Conservation (phyloP, 2,888 invertebrate species). For the Drosophila setosimentum region DNA sequence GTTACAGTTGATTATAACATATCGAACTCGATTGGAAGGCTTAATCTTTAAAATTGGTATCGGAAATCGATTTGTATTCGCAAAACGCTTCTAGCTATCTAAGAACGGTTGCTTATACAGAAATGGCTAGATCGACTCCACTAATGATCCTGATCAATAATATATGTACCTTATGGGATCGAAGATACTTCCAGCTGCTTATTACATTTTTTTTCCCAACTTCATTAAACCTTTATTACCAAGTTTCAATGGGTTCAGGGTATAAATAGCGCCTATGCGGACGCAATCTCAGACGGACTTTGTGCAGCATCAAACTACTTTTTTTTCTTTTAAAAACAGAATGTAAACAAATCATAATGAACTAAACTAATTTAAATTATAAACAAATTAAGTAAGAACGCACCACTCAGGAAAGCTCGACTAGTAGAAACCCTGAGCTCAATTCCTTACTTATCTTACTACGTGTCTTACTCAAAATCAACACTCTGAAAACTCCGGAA, state of each 20-base stretch:
- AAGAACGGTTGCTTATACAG: neutral
- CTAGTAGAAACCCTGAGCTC: neutral
- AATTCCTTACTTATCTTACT: neutral
- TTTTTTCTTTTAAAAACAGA: neutral
- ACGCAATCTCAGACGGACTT: neutral
- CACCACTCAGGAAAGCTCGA: neutral
- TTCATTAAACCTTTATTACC: neutral
- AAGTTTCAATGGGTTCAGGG: neutral
- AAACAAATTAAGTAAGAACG: neutral
- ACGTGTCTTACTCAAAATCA: neutral
- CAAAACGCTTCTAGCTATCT: neutral
- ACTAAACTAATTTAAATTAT: neutral
- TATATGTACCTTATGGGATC: neutral
- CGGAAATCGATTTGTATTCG: neutral
- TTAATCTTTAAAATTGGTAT: neutral
- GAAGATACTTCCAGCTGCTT: no score
- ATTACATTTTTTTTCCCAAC: neutral
- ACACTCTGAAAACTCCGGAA: neutral
- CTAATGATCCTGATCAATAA: neutral
- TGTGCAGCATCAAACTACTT: neutral
- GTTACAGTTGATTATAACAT: neutral
- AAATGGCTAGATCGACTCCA: neutral
- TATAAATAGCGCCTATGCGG: neutral
- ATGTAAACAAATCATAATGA: neutral
- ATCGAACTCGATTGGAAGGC: neutral